Base-by-base conservation (phyloP, 2,888 invertebrate genomes). In the Ophioninae sp. region DNA sequence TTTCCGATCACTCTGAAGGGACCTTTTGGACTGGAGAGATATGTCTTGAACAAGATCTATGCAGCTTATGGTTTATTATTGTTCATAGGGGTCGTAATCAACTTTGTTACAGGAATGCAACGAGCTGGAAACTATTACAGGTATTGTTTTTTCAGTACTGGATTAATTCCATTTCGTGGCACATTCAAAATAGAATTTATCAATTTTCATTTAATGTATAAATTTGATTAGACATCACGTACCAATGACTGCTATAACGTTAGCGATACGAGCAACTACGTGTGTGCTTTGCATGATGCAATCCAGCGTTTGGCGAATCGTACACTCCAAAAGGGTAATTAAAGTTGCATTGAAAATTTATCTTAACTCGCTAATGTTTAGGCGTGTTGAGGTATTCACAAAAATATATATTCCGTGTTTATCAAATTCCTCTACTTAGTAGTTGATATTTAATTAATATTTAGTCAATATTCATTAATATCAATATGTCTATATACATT, bases 1-100 rank as follows among this genome's bases (percentile, higher is more conserved):
- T 86, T 85, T 62, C 85, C 86, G 7, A 62, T 82, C 7, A 75
- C 65, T 23, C 41, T 83, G 13, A 39, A 23, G 5, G 21, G 50
- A 6, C 30, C 75, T 8, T 50, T 59, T 20, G 75, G 80, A 17
- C 41, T 13, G 13, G 79, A 64, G 50, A 78, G 64, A 75, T 85
- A 80, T 23, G 30, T n/a, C 1, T n/a, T 80, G 6, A 80, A 75
- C 57, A 83, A 78, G 80, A 79, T 75, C n/a, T 68, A 70, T 56
- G 67, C 72, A 2, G 23, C 23, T 44, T 75, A 83, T 37, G 50
- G 80, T 21, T 13, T 79, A 8, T 21, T 61, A 5, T 1, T 72
- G 30, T 64, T 13, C 64, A 21, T 1, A 20, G 0, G 61, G 0
- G 39, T 68, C 41, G 7, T 23, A 0, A 8, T 3, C 8, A 61